phyloP scores from a whole-genome alignment of 1,140 invertebrate genomes.

The Drosophila sechellia region DNA sequence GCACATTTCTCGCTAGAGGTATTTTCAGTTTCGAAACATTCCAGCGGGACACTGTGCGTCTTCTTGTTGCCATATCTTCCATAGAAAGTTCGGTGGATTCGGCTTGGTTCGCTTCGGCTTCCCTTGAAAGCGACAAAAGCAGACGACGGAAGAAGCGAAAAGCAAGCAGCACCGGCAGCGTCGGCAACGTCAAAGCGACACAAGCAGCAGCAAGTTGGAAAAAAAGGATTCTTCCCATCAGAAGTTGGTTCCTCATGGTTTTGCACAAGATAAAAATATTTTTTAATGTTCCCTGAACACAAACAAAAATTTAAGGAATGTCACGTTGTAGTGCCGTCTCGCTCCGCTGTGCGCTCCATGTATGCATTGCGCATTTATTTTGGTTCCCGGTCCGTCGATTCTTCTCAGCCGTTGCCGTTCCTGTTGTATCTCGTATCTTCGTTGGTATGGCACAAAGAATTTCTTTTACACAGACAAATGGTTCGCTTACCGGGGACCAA shows the following conservation, averaged over 20 bases:
- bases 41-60: constrained; percentile 19
- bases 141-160: background rate
- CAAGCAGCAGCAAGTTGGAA: constrained; percentile 35
- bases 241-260: constrained; percentile 49
- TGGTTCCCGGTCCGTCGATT: constrained; percentile 54
- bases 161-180: constrained; percentile 9
- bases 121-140: constrained; percentile 16
- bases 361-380: constrained; percentile 76
- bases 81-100: constrained; percentile 6
- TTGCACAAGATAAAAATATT: constrained; percentile 78
- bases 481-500: constrained; percentile 28
- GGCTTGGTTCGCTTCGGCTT: background rate
- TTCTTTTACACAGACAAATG: constrained; percentile 80
- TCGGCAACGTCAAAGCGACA: constrained; percentile 23
- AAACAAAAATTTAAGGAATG: constrained; percentile 80
- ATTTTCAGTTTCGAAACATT: background rate
- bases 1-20: constrained; percentile 2
- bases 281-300: constrained; percentile 82
- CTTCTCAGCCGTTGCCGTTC: constrained; percentile 15
- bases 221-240: constrained; percentile 68
- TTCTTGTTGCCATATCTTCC: constrained; percentile 4
- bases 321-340: constrained; percentile 67
- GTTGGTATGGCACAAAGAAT: constrained; percentile 69
- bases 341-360: constrained; percentile 59
- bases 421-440: constrained; percentile 21